phyloP scores from a whole-genome alignment of 2,888 invertebrate genomes.

The Leucozona laternaria region DNA sequence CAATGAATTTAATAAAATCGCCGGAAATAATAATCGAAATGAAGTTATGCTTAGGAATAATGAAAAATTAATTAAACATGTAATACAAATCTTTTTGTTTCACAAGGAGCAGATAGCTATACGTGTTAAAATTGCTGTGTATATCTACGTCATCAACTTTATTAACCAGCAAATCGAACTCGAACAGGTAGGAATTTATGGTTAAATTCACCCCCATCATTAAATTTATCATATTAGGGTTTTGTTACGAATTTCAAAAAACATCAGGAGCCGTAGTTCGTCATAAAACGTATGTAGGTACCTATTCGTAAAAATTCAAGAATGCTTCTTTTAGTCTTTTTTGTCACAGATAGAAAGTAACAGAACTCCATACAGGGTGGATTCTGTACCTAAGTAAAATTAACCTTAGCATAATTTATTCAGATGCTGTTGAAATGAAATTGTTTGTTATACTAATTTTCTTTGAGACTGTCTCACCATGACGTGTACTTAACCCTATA shows the following conservation, averaged over 20 bases:
- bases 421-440: neutral
- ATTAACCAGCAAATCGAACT: neutral
- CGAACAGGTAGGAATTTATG: neutral
- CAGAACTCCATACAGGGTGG: neutral
- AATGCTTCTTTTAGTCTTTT: too few relatives aligned
- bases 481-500: neutral
- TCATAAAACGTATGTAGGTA: too few relatives aligned
- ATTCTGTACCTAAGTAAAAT: neutral
- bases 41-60: neutral
- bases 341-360: neutral
- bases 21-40: neutral
- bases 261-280: too few relatives aligned
- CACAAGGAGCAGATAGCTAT: neutral
- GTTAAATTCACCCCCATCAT: neutral
- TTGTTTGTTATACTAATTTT: neutral
- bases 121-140: neutral
- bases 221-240: neutral
- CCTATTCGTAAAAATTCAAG: too few relatives aligned
- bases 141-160: neutral
- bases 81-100: neutral
- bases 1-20: neutral
- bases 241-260: neutral
- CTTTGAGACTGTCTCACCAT: neutral
- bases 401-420: neutral
- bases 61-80: neutral